A percentile compares a stretch with the other conserved stretches of the same genome.
phyloP scores from a whole-genome alignment of 2,888 invertebrate genomes.

The Microchrysa polita region DNA sequence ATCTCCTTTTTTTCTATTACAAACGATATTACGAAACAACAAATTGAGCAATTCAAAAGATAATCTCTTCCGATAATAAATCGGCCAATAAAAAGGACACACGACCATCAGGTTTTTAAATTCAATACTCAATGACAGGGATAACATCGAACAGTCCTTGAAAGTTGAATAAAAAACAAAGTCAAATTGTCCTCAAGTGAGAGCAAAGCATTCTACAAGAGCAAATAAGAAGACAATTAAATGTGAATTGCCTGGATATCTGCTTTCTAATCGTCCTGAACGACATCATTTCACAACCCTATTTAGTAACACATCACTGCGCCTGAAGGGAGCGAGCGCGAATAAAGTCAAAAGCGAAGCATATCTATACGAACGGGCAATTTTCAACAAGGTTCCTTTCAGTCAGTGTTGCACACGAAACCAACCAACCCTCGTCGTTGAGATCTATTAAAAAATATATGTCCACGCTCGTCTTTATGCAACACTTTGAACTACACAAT shows the following conservation, averaged over 20 bases:
- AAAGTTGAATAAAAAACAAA: not conserved
- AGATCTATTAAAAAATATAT: not conserved
- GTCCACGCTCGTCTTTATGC: constrained; percentile 6
- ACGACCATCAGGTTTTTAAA: constrained; percentile 8
- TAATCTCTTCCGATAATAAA: not conserved
- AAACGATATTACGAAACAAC: not conserved
- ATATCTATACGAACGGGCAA: not conserved
- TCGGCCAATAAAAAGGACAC: not conserved
- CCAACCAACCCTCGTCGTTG: constrained; percentile 3
- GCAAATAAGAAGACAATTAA: constrained; percentile 44
- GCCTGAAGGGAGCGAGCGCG: not conserved
- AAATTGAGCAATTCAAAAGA: not conserved
- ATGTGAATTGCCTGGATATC: constrained; percentile 33
- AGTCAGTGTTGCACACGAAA: not conserved
- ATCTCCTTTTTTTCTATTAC: no score
- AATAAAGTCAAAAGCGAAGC: constrained; percentile 31
- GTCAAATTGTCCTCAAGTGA: constrained; percentile 18
- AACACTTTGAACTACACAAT: constrained; percentile 25
- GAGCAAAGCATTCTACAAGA: constrained; percentile 16
- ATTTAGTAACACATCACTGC: constrained; percentile 40
- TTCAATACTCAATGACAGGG: not conserved
- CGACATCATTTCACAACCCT: constrained; percentile 23
- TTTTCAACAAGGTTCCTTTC: not conserved
- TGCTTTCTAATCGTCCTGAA: constrained; percentile 30
- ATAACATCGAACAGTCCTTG: not conserved